phyloP scores from a whole-genome alignment of 1,140 invertebrate genomes.

The Cheumatopsyche charites region DNA sequence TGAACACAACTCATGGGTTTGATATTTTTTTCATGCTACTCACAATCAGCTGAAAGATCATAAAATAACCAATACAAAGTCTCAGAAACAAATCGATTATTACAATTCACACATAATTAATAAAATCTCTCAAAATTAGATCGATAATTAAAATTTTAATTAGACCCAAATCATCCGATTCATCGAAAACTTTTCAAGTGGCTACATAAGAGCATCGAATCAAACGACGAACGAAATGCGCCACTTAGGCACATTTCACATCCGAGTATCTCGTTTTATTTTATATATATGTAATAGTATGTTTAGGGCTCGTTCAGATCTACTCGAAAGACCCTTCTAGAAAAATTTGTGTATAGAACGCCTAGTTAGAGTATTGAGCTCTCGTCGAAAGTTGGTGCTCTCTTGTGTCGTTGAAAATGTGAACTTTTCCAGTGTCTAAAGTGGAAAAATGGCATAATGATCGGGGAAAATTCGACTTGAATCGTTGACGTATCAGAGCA shows the following conservation, averaged over 20 bases:
- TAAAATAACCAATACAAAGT: no score
- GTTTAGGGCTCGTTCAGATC: background rate
- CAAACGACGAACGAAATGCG: no score
- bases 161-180: background rate
- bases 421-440: background rate
- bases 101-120: no score
- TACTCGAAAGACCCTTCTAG: constrained; percentile 21
- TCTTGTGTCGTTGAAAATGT: constrained; percentile 23
- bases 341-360: background rate
- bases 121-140: background rate
- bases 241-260: no score
- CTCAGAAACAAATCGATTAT: no score
- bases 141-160: background rate
- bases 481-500: no score
- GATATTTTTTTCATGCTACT: no score
- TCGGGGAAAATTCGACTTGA: constrained; percentile 1
- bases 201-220: no score
- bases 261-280: no score
- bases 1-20: no score
- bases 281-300: no score
- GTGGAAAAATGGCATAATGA: constrained; percentile 23
- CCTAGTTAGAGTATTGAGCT: constrained; percentile 35
- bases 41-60: no score
- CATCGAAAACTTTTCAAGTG: constrained; percentile 17
- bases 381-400: constrained; percentile 37